Conservation (phyloP, 2,113 vertebrate species). For the Polypterus bichir region DNA sequence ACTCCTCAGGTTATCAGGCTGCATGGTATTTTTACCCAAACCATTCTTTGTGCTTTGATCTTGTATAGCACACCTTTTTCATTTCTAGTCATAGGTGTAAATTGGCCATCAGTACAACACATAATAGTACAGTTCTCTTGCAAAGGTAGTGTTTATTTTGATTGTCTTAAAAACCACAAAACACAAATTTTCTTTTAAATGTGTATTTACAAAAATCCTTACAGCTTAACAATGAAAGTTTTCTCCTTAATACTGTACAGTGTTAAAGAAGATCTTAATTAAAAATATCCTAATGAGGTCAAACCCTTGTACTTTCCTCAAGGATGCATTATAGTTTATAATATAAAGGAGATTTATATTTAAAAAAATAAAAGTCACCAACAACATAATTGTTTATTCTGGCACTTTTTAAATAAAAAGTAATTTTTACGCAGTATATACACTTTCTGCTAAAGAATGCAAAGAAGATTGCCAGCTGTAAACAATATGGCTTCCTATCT, state of each 20-base stretch:
- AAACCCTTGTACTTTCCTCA: not conserved
- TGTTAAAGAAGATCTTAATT: constrained; percentile 12
- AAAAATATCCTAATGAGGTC: not conserved
- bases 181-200: constrained; percentile 12
- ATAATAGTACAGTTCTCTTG: too few relatives aligned
- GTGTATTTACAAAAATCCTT: constrained; percentile 32
- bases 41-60: too few relatives aligned
- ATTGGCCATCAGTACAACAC: too few relatives aligned
- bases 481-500: not conserved
- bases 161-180: constrained; percentile 7
- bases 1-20: too few relatives aligned
- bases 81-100: too few relatives aligned
- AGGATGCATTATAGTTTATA: constrained; percentile 2
- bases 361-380: not conserved
- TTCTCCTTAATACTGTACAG: constrained; percentile 11
- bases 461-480: not conserved
- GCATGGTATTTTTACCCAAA: too few relatives aligned
- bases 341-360: not conserved
- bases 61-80: too few relatives aligned
- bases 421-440: not conserved
- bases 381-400: not conserved
- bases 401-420: constrained; percentile 1
- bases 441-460: not conserved
- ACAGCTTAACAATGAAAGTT: constrained; percentile 17
- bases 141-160: too few relatives aligned